Percentiles rank a stretch among this genome's conserved stretches.
These are phyloP conservation scores for Tetragonula clypearis DNA, from an alignment of 1,140 invertebrate species.

Conservation along the genomic window DNA sequence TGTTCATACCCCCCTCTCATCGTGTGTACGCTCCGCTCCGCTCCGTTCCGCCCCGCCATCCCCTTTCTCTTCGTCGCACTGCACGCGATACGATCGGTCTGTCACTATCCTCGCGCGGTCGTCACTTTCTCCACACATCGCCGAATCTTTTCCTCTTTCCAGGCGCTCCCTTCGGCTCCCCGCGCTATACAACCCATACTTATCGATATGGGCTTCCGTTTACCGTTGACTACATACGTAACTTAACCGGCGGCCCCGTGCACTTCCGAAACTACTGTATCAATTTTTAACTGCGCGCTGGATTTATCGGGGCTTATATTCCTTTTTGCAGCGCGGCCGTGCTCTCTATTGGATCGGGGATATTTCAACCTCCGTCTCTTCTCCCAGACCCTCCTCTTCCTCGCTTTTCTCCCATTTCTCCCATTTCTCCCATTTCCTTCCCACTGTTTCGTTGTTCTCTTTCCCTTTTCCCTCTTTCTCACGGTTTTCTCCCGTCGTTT, in stretches of 20 bases:
- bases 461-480: neutral
- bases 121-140: conserved; percentile 41
- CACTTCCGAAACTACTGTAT: conserved; percentile 76
- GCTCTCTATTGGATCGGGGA: conserved; percentile 7
- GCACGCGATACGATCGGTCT: neutral
- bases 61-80: conserved; percentile 27
- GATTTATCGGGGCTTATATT: conserved; percentile 77
- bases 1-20: conserved; percentile 25
- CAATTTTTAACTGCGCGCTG: conserved; percentile 77
- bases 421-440: neutral
- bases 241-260: conserved; percentile 70
- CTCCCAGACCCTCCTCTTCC: neutral
- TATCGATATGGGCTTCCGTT: conserved; percentile 79
- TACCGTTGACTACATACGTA: conserved; percentile 76
- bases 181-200: conserved; percentile 72
- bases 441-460: neutral
- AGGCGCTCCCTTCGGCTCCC: neutral
- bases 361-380: conserved; percentile 31
- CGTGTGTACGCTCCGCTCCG: neutral
- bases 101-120: conserved; percentile 20
- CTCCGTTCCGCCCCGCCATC: neutral
- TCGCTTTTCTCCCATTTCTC: neutral
- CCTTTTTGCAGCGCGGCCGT: conserved; percentile 32
- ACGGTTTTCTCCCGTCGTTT: neutral
- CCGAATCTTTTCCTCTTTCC: conserved; percentile 16